A percentile compares a stretch with the other conserved stretches of the same genome.
Conservation (phyloP, 2,888 invertebrate species). For the Nymphalis polychloros region DNA sequence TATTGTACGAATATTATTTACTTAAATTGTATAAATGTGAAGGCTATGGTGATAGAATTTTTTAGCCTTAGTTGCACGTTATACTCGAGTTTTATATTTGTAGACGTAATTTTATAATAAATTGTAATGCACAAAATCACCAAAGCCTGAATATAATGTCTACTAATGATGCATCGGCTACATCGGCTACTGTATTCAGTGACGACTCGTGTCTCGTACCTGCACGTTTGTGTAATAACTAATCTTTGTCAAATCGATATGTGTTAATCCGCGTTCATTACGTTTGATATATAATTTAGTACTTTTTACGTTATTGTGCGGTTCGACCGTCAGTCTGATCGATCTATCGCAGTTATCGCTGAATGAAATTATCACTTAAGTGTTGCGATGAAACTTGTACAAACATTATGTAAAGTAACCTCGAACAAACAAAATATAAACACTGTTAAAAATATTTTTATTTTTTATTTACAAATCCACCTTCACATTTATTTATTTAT, state of each 20-base stretch:
- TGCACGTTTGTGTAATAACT: conserved; percentile 15
- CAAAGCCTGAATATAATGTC: conserved; percentile 34
- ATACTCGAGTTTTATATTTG: conserved; percentile 61
- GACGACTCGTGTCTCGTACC: conserved; percentile 17
- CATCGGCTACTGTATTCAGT: conserved; percentile 1
- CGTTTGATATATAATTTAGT: conserved; percentile 71
- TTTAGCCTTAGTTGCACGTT: conserved; percentile 57
- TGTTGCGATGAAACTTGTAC: conserved; percentile 37
- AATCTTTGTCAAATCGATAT: conserved; percentile 17
- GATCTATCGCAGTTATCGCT: conserved; percentile 39
- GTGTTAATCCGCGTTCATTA: conserved; percentile 1
- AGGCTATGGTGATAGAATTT: conserved; percentile 38
- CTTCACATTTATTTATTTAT: neutral
- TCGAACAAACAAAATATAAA: conserved; percentile 77
- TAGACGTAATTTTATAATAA: conserved; percentile 59
- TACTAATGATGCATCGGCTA: conserved; percentile 3
- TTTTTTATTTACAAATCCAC: conserved; percentile 47
- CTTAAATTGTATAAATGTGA: conserved; percentile 19
- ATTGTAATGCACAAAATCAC: conserved; percentile 72
- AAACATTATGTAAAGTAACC: conserved; percentile 71
- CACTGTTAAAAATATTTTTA: conserved; percentile 74
- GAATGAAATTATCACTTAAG: conserved; percentile 21
- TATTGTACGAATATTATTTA: conserved; percentile 26
- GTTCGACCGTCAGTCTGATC: neutral
- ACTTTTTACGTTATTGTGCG: conserved; percentile 49